phyloP scores from a whole-genome alignment of 1,140 invertebrate species.

The Cotesia vestalis region DNA sequence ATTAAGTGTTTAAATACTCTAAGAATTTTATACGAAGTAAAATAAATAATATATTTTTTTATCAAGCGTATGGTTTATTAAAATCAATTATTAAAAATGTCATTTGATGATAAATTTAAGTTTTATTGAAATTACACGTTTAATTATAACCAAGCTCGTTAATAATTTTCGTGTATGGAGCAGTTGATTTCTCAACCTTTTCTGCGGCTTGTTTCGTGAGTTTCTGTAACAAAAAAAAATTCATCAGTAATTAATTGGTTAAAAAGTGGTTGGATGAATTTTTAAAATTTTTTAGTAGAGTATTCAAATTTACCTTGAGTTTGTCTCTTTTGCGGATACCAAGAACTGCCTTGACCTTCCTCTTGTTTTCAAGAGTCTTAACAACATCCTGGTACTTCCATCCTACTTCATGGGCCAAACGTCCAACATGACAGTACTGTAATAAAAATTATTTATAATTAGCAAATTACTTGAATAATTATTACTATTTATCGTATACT shows the following conservation, averaged over 20 bases:
- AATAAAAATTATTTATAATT: conserved; percentile 48
- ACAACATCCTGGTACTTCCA: conserved; percentile 99
- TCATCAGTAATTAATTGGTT: conserved; percentile 19
- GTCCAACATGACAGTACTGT: conserved; percentile 93
- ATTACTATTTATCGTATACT: conserved; percentile 47
- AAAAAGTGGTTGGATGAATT: no score
- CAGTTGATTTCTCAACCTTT: conserved; percentile 80
- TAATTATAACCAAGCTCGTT: conserved; percentile 89
- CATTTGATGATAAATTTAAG: conserved; percentile 40
- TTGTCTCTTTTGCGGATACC: conserved; percentile 83
- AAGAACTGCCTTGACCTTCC: conserved; percentile 88
- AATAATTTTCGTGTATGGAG: conserved; percentile 83
- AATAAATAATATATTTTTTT: no score
- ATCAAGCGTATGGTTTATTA: no score
- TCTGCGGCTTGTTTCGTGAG: conserved; percentile 82
- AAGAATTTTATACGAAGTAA: no score
- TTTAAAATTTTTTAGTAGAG: conserved; percentile 22
- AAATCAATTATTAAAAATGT: conserved; percentile 41
- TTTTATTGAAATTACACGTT: conserved; percentile 60
- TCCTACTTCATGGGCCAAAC: conserved; percentile 97
- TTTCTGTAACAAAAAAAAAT: conserved; percentile 70
- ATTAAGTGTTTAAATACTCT: no score
- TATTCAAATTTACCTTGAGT: conserved; percentile 71
- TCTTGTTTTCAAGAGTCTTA: conserved; percentile 91
- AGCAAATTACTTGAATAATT: no score